Evolutionary conservation across 2,113 vertebrate genomes (phyloP).

Genomic region (Stegostoma tigrinum): DNA sequence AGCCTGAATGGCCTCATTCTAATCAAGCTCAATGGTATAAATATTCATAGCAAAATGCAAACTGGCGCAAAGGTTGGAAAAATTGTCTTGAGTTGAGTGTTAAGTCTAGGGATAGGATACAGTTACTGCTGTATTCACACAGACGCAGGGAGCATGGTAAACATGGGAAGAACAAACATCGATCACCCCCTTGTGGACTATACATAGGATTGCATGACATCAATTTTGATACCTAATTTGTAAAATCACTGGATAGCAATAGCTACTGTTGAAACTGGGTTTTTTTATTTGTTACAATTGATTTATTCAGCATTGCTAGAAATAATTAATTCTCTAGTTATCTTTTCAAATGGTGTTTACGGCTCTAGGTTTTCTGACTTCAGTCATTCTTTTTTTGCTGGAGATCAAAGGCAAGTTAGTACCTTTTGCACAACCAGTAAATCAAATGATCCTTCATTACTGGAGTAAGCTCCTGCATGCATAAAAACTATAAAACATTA

Average conservation of each 20-base stretch:
- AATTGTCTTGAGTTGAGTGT: not conserved
- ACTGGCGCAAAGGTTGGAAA: not conserved
- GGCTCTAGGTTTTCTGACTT: not conserved
- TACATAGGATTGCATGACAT: not conserved
- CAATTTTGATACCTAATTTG: not conserved
- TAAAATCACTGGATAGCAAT: not conserved
- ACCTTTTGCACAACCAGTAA: not conserved
- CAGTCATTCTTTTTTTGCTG: not conserved
- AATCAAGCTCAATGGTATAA: not conserved
- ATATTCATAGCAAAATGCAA: not conserved
- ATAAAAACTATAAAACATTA: conserved; percentile 1
- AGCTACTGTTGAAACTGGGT: not conserved
- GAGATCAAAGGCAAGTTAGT: not conserved
- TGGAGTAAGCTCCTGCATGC: not conserved
- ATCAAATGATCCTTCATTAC: not conserved
- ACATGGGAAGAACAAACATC: not conserved
- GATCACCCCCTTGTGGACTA: conserved; percentile 19
- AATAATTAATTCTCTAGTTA: not conserved
- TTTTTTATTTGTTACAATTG: not conserved
- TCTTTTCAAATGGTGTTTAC: not conserved
- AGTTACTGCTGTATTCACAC: not conserved
- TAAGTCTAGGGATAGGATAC: not conserved
- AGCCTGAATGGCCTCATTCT: not conserved
- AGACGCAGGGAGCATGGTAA: not conserved
- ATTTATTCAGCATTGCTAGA: not conserved